Conservation (phyloP, 1,140 invertebrate species). For the Mesaphorura yosii region DNA sequence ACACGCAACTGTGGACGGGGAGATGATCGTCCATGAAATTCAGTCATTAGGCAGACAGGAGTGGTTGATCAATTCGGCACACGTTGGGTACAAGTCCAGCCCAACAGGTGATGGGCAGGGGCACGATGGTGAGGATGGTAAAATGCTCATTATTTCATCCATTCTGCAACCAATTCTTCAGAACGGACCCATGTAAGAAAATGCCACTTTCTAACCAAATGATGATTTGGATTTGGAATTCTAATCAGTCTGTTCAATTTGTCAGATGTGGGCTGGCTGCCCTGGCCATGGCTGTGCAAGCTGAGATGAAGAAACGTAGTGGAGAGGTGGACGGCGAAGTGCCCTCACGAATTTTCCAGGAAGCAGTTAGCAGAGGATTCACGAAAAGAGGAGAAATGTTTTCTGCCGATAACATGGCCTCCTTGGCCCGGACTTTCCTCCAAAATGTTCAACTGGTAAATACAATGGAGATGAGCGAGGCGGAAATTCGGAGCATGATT, state of each 20-base stretch:
- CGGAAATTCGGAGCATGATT: slow-evolving; percentile 40
- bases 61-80: too few species aligned
- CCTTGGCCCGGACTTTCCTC: slow-evolving; percentile 45
- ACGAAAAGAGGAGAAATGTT: slow-evolving; percentile 77
- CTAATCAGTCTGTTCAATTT: too few species aligned
- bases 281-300: slow-evolving; percentile 51
- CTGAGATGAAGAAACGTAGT: background rate
- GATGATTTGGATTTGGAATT: background rate
- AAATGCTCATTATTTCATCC: background rate
- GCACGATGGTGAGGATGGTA: background rate
- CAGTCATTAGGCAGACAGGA: too few species aligned
- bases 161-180: slow-evolving; percentile 3
- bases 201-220: background rate
- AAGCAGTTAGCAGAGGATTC: slow-evolving; percentile 2
- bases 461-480: slow-evolving; percentile 37
- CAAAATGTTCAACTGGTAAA: slow-evolving; percentile 38
- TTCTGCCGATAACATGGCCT: slow-evolving; percentile 56
- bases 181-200: slow-evolving; percentile 15
- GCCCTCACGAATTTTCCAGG: slow-evolving; percentile 1
- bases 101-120: background rate
- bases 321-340: background rate
- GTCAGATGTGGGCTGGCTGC: slow-evolving; percentile 68
- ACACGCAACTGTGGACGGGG: background rate
- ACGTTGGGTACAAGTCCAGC: too few species aligned
- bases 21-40: background rate